A percentile compares a stretch with the other conserved stretches of the same genome.
Evolutionary conservation across 1,140 invertebrate genomes (phyloP).

Genomic region (Lithobius niger): DNA sequence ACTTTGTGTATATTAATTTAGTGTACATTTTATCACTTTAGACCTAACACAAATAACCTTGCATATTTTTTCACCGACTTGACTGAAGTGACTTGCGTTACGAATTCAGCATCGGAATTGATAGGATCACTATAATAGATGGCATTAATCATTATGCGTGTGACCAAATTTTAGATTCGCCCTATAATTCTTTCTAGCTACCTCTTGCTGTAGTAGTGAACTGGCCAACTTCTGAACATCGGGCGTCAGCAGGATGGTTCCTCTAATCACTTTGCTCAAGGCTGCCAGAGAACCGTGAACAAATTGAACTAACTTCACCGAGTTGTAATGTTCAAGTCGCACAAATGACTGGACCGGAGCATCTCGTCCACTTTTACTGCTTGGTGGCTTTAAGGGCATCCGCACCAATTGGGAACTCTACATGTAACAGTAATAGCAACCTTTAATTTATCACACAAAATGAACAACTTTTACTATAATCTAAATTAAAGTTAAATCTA

Average conservation of each 20-base stretch:
- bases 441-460: no score
- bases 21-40: no score
- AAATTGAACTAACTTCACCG: slow-evolving; percentile 34
- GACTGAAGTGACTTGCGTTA: no score
- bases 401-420: slow-evolving; percentile 21
- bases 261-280: slow-evolving; percentile 48
- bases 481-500: slow-evolving; percentile 7
- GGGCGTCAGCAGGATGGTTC: slow-evolving; percentile 37
- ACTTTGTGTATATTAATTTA: no score
- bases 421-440: slow-evolving; percentile 10
- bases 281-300: slow-evolving; percentile 43
- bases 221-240: slow-evolving; percentile 39
- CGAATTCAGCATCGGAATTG: no score
- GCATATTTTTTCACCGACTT: no score
- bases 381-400: slow-evolving; percentile 23
- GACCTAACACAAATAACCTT: no score
- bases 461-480: no score
- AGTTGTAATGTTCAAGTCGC: slow-evolving; percentile 40
- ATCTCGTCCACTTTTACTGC: slow-evolving; percentile 24
- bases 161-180: no score
- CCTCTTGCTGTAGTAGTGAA: slow-evolving; percentile 43
- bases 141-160: no score
- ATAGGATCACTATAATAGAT: no score
- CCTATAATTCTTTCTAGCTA: no score
- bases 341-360: slow-evolving; percentile 40